Evolutionary conservation across 64 coral and sea anemone genomes (phyloP), one percentile per base, ranked within the genome.

Genomic region (Actinia tenebrosa): DNA sequence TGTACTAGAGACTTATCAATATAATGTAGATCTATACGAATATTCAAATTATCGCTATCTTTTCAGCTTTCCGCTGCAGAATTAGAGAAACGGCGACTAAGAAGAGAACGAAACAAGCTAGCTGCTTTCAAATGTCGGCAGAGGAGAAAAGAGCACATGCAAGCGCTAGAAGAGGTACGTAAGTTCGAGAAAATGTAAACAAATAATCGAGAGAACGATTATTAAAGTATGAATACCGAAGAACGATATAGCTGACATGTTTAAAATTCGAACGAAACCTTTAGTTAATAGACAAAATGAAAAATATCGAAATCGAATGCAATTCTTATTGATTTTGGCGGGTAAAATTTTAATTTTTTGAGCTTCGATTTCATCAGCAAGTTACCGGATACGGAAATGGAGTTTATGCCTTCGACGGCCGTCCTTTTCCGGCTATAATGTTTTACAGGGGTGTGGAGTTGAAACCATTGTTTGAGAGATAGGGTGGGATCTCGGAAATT

Each of bases 81-180:
- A 63, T 87, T 95, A 60, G 97, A 99, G 56, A 99, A 91, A 79
- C 53, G 97, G 83, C 62, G 90, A 43, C 85, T 95, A 58, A 60
- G 97, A 88, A 90, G 97, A 91, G 97, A 99, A 80, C 80, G 97
- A 87, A 99, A 99, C 72, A 99, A 99, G 83, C 45, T 95, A 30
- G 97, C 97, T 14, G 97, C 97, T 26, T 99, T 92, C 54, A 95
- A 92, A 86, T 99, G 97, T 45, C 89, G 97, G 53, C 97, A 99
- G 60, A 66, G 97, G 19, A 83, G 97, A 53, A 99, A 99, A 71
- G 93, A 99, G 81, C 97, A 99, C 64, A 88, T 99, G 88, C 90
- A 93, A 55, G 86, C 82, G 16, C 68, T 99, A 11, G 91, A 94
- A 71, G 88, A 95, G 47, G 97, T 99, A 61, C 89, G 89, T 37